Evolutionary conservation across 2,888 invertebrate genomes (phyloP).

Genomic region (Drosophila tanythrix): DNA sequence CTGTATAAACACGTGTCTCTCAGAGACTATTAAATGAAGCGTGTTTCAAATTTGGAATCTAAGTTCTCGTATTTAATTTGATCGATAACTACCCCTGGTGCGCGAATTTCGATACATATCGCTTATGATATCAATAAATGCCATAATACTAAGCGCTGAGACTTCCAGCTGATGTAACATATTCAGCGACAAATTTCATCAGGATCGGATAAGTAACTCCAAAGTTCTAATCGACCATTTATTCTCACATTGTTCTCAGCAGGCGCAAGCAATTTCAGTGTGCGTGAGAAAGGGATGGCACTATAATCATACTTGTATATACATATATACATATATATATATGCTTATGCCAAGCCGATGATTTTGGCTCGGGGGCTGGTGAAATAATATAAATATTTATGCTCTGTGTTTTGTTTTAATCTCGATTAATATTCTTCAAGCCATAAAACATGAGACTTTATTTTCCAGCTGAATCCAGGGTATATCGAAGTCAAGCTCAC

Average conservation of each 20-base stretch:
- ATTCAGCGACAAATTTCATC: neutral
- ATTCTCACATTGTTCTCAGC: neutral
- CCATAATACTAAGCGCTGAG: neutral
- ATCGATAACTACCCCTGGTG: neutral
- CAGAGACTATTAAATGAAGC: no score
- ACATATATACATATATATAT: no score
- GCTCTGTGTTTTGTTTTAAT: neutral
- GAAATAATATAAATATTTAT: neutral
- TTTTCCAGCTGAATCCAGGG: neutral
- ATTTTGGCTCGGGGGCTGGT: no score
- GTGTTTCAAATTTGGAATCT: neutral
- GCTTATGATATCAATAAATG: neutral
- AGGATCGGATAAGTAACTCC: neutral
- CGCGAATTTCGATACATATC: neutral
- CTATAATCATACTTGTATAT: neutral
- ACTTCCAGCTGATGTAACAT: neutral
- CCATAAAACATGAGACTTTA: neutral
- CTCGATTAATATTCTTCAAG: neutral
- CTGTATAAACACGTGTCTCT: neutral
- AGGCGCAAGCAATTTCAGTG: neutral
- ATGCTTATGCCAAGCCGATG: no score
- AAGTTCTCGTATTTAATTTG: neutral
- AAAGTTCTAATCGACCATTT: neutral
- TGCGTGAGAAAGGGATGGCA: neutral
- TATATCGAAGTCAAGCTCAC: neutral